Base-by-base conservation (phyloP, 1,140 invertebrate genomes). In the Drosophila tsacasi region DNA sequence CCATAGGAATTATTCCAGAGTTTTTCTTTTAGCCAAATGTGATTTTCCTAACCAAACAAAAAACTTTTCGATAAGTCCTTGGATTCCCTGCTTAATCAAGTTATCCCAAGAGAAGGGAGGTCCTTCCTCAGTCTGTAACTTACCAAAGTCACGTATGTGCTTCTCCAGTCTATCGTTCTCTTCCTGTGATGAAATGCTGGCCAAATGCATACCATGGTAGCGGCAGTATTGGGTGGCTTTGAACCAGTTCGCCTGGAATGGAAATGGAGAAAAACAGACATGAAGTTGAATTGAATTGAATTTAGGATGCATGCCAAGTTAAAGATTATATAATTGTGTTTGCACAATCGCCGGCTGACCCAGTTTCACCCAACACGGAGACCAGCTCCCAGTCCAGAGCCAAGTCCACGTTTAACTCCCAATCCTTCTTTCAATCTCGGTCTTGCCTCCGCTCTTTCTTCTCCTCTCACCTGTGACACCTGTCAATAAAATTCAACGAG, bases 131-230 rank as follows among this genome's bases (percentile, higher is more conserved):
- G 52, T 3, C 19, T 6, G 10, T n/a, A 7, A 91, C 93, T 94
- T 93, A 96, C 96, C 97, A 92, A 96, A 97, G 84, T 97, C 96
- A 92, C 96, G 95, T 55, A 97, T 96, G 90, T 97, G 96, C 93
- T 97, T 97, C 83, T 97, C 97, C 55, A 98, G 94, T 87, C 96
- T 96, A 84, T 97, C 96, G 81, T 98, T 98, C 92, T 98, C 97
- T 92, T 97, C 96, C 93, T 98, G 97, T 57, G 96, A 97, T 49
- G 96, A 95, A 82, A 98, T 97, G 74, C 97, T 97, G 4, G 97
- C 97, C 81, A 98, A 94, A 90, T 98, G 97, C 97, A 98, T 97
- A 35, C 97, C 97, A 93, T 98, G 97, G 93, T 97, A 98, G 37
- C 97, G 94, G 91, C 97, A 98, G 92, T 97, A 98, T 91, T 98